phyloP scores from a whole-genome alignment of 1,140 invertebrate species.

The honey bee (Apis mellifera) region DNA sequence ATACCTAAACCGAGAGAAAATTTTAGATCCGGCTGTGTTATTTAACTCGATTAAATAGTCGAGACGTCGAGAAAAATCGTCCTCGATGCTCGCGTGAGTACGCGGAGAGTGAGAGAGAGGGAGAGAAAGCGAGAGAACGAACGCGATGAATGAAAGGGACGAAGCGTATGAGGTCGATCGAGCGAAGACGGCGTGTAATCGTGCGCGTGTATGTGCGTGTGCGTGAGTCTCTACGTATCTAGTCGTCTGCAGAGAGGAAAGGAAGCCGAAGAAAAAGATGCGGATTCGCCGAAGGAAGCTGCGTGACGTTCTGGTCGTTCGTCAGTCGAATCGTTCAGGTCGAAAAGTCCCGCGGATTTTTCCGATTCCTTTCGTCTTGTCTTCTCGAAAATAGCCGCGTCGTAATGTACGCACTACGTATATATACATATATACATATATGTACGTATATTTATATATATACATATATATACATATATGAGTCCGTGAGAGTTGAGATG shows the following conservation, averaged over 20 bases:
- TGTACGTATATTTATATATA: too few relatives aligned
- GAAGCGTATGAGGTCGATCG: not conserved
- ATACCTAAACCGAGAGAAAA: not conserved
- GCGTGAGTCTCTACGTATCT: not conserved
- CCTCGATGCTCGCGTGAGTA: not conserved
- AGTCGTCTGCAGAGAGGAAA: slow-evolving; percentile 4
- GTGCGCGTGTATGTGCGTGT: not conserved
- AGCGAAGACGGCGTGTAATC: slow-evolving; percentile 2
- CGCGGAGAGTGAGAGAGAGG: not conserved
- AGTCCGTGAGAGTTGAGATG: slow-evolving; percentile 47
- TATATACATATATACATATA: not conserved
- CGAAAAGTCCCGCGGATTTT: slow-evolving; percentile 24
- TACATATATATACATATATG: not conserved
- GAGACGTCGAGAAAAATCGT: not conserved
- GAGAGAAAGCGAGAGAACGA: not conserved
- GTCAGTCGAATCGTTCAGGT: slow-evolving; percentile 26
- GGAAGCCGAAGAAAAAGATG: not conserved
- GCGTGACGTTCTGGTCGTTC: slow-evolving; percentile 10
- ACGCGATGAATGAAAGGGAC: not conserved
- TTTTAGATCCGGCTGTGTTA: slow-evolving; percentile 11
- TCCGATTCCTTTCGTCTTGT: slow-evolving; percentile 52
- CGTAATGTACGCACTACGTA: not conserved
- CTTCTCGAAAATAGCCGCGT: slow-evolving; percentile 35
- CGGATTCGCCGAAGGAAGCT: slow-evolving; percentile 17
- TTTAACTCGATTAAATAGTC: not conserved